Evolutionary conservation across 2,113 vertebrate genomes (phyloP).

Genomic region (Hiodon alosoides): DNA sequence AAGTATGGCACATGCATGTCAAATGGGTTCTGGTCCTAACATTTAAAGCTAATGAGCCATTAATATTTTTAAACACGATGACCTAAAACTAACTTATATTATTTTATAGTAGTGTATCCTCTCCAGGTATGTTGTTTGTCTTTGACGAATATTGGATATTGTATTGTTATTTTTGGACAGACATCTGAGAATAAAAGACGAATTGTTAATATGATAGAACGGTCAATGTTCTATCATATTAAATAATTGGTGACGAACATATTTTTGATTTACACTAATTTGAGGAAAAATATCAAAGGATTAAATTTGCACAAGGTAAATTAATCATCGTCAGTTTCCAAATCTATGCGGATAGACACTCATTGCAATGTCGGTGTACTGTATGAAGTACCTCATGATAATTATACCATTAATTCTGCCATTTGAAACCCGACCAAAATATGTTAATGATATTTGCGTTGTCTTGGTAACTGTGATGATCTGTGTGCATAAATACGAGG

Average conservation of each 20-base stretch:
- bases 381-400: constrained; percentile 38
- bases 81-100: no score
- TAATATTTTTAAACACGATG: no score
- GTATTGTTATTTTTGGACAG: no score
- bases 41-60: no score
- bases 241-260: not conserved
- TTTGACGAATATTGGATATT: no score
- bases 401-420: constrained; percentile 46
- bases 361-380: constrained; percentile 28
- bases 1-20: no score
- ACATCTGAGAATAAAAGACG: no score
- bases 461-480: constrained; percentile 46
- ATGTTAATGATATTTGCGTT: constrained; percentile 44
- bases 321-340: constrained; percentile 36
- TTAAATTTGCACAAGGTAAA: not conserved
- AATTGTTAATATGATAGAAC: no score
- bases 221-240: no score
- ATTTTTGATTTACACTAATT: not conserved
- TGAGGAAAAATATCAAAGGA: not conserved
- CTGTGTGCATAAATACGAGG: constrained; percentile 41
- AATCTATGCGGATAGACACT: constrained; percentile 32
- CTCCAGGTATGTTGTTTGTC: no score
- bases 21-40: no score
- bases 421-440: constrained; percentile 52
- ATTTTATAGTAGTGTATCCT: no score